Conservation (phyloP, 2,888 invertebrate species). For the Drosophila prostipennis region DNA sequence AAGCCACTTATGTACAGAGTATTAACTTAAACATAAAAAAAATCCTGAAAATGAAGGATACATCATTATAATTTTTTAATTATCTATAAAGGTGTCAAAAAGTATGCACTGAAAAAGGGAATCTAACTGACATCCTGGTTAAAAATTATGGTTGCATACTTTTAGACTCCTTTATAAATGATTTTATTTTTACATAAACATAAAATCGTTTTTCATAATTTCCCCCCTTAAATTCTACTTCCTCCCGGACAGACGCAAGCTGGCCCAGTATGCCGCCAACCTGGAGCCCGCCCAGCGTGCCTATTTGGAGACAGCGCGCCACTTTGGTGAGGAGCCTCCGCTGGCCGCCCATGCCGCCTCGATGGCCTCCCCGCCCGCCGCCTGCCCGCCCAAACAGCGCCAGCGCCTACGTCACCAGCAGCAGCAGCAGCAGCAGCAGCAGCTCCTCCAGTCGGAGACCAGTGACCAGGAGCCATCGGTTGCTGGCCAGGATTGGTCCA, state of each 20-base stretch:
- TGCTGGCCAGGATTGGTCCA: conserved; percentile 53
- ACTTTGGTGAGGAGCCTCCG: conserved; percentile 64
- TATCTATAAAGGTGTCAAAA: no score
- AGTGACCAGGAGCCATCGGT: conserved; percentile 33
- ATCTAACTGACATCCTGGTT: no score
- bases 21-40: no score
- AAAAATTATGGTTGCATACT: no score
- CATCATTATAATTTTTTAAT: no score
- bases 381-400: conserved; percentile 74
- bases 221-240: background rate
- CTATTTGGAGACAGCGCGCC: conserved; percentile 71
- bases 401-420: conserved; percentile 64
- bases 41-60: no score
- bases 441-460: conserved; percentile 20
- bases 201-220: background rate
- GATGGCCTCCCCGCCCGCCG: conserved; percentile 63
- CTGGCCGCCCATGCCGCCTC: conserved; percentile 66
- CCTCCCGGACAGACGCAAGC: conserved; percentile 55
- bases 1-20: no score
- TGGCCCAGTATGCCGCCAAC: conserved; percentile 76
- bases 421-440: conserved; percentile 49
- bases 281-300: conserved; percentile 73
- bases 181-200: background rate
- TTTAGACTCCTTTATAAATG: no score
- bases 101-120: no score